Conservation (phyloP, 1,140 invertebrate genomes). For the Danaus melanippus region DNA sequence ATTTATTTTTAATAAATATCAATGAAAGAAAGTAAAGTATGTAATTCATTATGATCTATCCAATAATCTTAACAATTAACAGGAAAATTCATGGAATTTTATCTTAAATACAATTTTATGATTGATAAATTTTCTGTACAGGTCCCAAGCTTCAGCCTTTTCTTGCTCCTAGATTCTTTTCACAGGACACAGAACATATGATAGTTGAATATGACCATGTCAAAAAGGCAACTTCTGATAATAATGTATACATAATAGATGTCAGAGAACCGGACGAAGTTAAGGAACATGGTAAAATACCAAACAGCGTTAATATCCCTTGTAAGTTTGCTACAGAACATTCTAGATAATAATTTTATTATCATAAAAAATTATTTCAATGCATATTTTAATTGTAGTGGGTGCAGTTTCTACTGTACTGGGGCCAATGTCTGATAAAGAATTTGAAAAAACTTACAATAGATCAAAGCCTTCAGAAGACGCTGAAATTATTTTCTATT, state of each 20-base stretch:
- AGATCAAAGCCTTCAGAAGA: slow-evolving; percentile 71
- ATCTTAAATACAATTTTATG: too few relatives aligned
- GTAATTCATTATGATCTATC: too few relatives aligned
- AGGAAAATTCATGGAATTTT: too few relatives aligned
- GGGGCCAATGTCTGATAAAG: slow-evolving; percentile 52
- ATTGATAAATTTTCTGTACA: slow-evolving; percentile 9
- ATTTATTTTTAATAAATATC: too few relatives aligned
- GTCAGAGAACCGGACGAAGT: slow-evolving; percentile 76
- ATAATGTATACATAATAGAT: slow-evolving; percentile 71
- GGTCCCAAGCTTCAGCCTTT: slow-evolving; percentile 7
- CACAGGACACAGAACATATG: slow-evolving; percentile 32
- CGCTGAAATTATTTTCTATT: slow-evolving; percentile 76
- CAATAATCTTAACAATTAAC: too few relatives aligned
- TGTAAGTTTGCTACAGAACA: slow-evolving; percentile 57
- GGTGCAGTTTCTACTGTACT: slow-evolving; percentile 59
- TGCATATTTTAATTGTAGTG: slow-evolving; percentile 42
- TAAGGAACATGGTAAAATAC: slow-evolving; percentile 75
- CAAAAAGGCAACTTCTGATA: slow-evolving; percentile 55
- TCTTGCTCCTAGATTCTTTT: slow-evolving; percentile 23
- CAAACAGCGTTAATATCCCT: slow-evolving; percentile 77
- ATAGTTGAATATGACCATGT: slow-evolving; percentile 72
- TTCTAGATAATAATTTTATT: slow-evolving; percentile 1
- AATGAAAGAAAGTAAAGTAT: too few relatives aligned
- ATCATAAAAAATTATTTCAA: slow-evolving; percentile 7
- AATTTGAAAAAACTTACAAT: slow-evolving; percentile 61